A percentile compares a stretch with the other conserved stretches of the same genome.
Evolutionary conservation across 1,140 invertebrate genomes (phyloP).

Genomic region (Cyclargus thomasi): DNA sequence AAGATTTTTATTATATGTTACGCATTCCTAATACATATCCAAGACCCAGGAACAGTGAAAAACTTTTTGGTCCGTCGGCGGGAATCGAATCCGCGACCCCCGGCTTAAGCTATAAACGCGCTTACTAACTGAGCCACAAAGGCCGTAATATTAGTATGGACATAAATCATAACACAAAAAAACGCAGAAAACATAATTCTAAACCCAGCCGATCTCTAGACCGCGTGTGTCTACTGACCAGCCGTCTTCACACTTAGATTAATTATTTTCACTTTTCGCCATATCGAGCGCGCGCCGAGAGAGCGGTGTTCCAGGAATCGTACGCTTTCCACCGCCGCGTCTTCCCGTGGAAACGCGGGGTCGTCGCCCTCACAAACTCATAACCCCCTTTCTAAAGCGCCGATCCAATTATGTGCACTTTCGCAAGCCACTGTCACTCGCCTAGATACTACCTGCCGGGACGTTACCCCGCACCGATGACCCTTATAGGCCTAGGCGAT

Average conservation of each 20-base stretch:
- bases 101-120: too few relatives aligned
- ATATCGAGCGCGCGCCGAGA: conserved; percentile 44
- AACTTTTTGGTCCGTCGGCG: too few relatives aligned
- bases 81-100: too few relatives aligned
- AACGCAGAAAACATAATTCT: too few relatives aligned
- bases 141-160: too few relatives aligned
- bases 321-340: conserved; percentile 65
- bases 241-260: background rate
- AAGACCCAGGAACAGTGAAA: too few relatives aligned
- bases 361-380: conserved; percentile 73
- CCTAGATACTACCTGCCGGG: conserved; percentile 67
- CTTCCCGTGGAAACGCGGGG: conserved; percentile 70
- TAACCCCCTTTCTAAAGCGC: conserved; percentile 74
- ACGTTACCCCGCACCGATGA: conserved; percentile 16
- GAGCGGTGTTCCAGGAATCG: conserved; percentile 61
- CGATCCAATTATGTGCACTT: conserved; percentile 75
- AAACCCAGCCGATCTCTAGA: too few relatives aligned
- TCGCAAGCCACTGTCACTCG: conserved; percentile 71
- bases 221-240: background rate
- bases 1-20: too few relatives aligned
- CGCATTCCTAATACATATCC: too few relatives aligned
- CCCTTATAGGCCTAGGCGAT: background rate
- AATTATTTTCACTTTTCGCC: conserved; percentile 67
- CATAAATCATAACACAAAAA: too few relatives aligned
- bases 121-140: too few relatives aligned